Evolutionary conservation across 1,140 invertebrate species (phyloP).

Genomic region (Augochlora pura): DNA sequence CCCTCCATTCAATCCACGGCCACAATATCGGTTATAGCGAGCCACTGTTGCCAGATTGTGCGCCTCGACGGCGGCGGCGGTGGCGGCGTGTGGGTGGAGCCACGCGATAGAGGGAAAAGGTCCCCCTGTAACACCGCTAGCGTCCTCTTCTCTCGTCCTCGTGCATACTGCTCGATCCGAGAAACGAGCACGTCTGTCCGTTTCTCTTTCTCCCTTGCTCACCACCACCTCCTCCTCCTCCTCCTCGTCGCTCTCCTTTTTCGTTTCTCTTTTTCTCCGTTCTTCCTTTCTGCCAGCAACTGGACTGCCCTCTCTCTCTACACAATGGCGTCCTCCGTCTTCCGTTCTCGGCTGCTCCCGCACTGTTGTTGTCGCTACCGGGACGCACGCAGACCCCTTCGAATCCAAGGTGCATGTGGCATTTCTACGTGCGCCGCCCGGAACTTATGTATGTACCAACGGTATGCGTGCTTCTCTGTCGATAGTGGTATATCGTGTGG

Average conservation of each 20-base stretch:
- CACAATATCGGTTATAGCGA: constrained; percentile 80
- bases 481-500: constrained; percentile 50
- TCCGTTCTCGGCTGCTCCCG: constrained; percentile 61
- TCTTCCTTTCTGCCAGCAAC: not conserved
- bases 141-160: constrained; percentile 49
- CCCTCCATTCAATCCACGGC: constrained; percentile 79
- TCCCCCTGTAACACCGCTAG: constrained; percentile 37
- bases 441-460: constrained; percentile 59
- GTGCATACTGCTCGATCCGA: constrained; percentile 57
- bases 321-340: constrained; percentile 55
- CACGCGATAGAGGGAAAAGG: constrained; percentile 65
- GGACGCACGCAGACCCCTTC: constrained; percentile 54
- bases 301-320: constrained; percentile 16
- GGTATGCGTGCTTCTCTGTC: constrained; percentile 59
- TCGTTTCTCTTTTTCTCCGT: constrained; percentile 8
- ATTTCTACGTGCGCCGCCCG: constrained; percentile 54
- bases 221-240: not conserved
- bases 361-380: constrained; percentile 61
- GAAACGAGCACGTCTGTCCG: constrained; percentile 54
- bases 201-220: constrained; percentile 46
- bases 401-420: constrained; percentile 53
- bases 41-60: constrained; percentile 79
- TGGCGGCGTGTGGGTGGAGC: constrained; percentile 67
- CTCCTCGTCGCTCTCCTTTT: not conserved
- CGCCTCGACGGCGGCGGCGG: constrained; percentile 52